Conservation (phyloP, 2,113 vertebrate genomes). For the Varanus komodoensis region DNA sequence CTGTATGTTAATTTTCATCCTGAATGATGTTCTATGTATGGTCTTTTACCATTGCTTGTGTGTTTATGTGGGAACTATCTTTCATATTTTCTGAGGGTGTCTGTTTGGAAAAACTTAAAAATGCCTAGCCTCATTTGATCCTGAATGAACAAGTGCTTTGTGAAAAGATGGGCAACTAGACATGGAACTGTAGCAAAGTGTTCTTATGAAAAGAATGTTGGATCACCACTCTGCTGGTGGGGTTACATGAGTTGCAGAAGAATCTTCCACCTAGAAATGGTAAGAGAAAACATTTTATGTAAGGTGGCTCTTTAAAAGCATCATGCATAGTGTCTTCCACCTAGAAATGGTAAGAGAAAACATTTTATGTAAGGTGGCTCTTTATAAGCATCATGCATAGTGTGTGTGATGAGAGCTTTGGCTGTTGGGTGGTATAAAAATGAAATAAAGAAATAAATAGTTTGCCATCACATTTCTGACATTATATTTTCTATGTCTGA, state of each 20-base stretch:
- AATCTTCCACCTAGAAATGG: slow-evolving; percentile 63
- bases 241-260: slow-evolving; percentile 58
- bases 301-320: slow-evolving; percentile 58
- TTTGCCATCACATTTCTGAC: slow-evolving; percentile 55
- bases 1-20: slow-evolving; percentile 34
- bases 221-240: slow-evolving; percentile 55
- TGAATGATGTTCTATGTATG: slow-evolving; percentile 6
- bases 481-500: slow-evolving; percentile 77
- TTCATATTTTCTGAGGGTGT: slow-evolving; percentile 26
- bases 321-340: slow-evolving; percentile 43
- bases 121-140: slow-evolving; percentile 42
- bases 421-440: no score
- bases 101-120: slow-evolving; percentile 13
- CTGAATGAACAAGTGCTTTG: slow-evolving; percentile 47
- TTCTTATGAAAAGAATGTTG: slow-evolving; percentile 66
- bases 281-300: slow-evolving; percentile 60
- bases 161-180: slow-evolving; percentile 56
- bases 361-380: slow-evolving; percentile 62
- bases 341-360: slow-evolving; percentile 61
- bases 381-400: slow-evolving; percentile 39
- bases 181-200: slow-evolving; percentile 56
- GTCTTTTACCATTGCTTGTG: slow-evolving; percentile 25
- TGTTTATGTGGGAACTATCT: slow-evolving; percentile 19
- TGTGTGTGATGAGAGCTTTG: no score
- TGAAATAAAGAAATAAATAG: no score